A percentile compares a stretch with the other conserved stretches of the same genome.
phyloP scores from a whole-genome alignment of 2,113 vertebrate genomes.

The Variabilichromis moorii region DNA sequence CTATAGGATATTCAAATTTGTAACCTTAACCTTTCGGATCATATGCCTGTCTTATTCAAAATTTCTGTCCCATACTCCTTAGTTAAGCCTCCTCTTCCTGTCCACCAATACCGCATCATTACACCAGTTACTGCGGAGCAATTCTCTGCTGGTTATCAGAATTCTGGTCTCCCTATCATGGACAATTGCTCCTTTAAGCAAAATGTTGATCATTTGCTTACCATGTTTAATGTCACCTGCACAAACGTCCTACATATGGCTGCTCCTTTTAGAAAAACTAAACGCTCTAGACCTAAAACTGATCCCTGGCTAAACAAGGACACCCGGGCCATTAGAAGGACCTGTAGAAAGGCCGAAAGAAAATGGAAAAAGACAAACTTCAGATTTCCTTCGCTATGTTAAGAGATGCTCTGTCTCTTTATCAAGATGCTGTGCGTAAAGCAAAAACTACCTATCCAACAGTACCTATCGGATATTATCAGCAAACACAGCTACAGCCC shows the following conservation, averaged over 20 bases:
- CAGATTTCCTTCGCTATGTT: not conserved
- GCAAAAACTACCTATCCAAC: not conserved
- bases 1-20: not conserved
- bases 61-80: not conserved
- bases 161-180: not conserved
- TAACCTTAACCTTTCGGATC: not conserved
- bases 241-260: fast-evolving
- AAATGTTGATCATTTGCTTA: not conserved
- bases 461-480: not conserved
- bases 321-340: not conserved
- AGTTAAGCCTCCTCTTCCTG: not conserved
- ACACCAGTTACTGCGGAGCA: fast-evolving
- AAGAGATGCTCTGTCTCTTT: not conserved
- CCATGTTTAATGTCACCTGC: not conserved
- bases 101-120: fast-evolving
- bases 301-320: not conserved
- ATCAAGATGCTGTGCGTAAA: not conserved
- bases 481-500: not conserved
- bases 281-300: not conserved
- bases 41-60: not conserved
- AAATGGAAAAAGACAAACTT: not conserved
- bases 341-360: not conserved
- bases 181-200: not conserved
- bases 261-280: not conserved
- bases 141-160: not conserved